These are phyloP conservation scores for Drosophila diplacantha DNA, from an alignment of 2,888 invertebrate species.

Conservation along the genomic window DNA sequence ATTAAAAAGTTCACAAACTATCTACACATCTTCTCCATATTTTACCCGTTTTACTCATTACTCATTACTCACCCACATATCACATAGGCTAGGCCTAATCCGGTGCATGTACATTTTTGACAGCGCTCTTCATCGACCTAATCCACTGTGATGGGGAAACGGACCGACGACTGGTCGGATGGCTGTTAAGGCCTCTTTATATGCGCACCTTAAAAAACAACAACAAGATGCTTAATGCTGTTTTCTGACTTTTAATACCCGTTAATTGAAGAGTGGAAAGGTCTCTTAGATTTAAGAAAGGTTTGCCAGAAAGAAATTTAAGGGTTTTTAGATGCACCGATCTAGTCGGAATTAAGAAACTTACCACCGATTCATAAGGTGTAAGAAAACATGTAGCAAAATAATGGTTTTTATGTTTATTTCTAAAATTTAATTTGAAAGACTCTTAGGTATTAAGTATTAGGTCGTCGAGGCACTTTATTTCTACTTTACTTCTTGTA, in stretches of 20 bases:
- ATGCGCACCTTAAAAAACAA: constrained; percentile 63
- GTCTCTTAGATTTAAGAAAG: background rate
- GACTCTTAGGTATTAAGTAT: background rate
- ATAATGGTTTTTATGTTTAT: background rate
- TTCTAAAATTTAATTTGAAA: background rate
- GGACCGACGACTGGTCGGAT: constrained; percentile 37
- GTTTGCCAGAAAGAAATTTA: background rate
- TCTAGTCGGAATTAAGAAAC: background rate
- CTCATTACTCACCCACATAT: constrained; percentile 15
- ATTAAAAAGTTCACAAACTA: background rate
- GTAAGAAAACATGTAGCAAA: background rate
- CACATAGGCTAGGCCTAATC: constrained; percentile 14
- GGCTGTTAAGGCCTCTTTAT: constrained; percentile 64
- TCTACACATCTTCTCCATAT: background rate
- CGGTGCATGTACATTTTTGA: constrained; percentile 18
- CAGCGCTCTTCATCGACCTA: constrained; percentile 27
- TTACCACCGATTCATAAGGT: fast-evolving
- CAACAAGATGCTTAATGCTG: constrained; percentile 55
- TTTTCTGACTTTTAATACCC: constrained; percentile 39
- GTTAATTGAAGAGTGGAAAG: background rate
- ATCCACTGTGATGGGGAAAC: constrained; percentile 37
- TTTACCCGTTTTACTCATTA: background rate
- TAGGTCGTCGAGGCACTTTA: background rate
- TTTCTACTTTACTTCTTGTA: background rate
- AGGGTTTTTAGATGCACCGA: background rate